A percentile compares a stretch with the other conserved stretches of the same genome.
phyloP scores from a whole-genome alignment of 2,888 invertebrate genomes.

The Spodoptera picta region DNA sequence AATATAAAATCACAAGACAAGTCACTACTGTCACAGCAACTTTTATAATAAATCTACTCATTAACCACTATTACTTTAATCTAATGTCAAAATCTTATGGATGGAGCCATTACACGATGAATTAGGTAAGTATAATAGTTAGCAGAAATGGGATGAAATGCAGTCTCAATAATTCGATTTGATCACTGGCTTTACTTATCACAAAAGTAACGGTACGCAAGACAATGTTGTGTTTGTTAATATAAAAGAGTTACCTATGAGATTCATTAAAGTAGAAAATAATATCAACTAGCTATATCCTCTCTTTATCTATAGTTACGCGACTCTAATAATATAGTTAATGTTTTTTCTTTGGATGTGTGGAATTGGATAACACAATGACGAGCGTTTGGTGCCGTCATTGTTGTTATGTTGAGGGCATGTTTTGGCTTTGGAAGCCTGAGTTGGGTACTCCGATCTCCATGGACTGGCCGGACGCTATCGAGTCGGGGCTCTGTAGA shows the following conservation, averaged over 20 bases:
- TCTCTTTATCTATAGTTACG: conserved; percentile 52
- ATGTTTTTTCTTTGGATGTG: conserved; percentile 61
- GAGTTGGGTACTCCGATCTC: conserved; percentile 71
- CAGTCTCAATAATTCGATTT: conserved; percentile 76
- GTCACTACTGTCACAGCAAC: conserved; percentile 66
- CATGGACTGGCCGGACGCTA: conserved; percentile 87
- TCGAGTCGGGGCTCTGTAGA: conserved; percentile 92
- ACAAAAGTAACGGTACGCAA: conserved; percentile 62
- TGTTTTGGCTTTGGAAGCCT: conserved; percentile 70
- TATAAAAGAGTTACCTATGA: conserved; percentile 44
- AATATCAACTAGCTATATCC: conserved; percentile 53
- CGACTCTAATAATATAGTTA: conserved; percentile 56
- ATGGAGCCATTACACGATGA: conserved; percentile 80
- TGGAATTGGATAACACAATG: conserved; percentile 53
- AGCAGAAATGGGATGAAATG: conserved; percentile 73
- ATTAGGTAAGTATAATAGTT: conserved; percentile 66
- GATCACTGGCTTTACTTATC: conserved; percentile 78
- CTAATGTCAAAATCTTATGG: conserved; percentile 77
- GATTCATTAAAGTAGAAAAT: conserved; percentile 56
- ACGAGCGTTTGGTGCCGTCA: conserved; percentile 50
- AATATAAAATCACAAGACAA: conserved; percentile 68
- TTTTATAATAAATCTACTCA: conserved; percentile 64
- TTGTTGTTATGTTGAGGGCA: conserved; percentile 81
- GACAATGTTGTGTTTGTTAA: conserved; percentile 30
- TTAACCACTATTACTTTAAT: conserved; percentile 66